phyloP scores from a whole-genome alignment of 2,113 vertebrate genomes.

The Ophiodon elongatus region DNA sequence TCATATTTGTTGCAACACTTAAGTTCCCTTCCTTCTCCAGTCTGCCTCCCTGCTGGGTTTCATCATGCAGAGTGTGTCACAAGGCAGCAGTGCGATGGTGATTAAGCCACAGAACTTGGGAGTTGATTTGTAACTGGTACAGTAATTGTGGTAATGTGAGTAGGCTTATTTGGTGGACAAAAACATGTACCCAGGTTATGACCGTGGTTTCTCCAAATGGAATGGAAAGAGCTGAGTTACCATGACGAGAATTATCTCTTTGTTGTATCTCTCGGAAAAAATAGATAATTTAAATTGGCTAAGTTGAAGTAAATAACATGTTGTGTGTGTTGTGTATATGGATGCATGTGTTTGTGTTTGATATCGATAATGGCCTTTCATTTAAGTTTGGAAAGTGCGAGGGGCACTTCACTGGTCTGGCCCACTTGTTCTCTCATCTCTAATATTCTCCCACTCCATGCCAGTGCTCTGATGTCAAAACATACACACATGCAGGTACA shows the following conservation, averaged over 20 bases:
- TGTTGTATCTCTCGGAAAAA: constrained; percentile 22
- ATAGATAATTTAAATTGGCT: constrained; percentile 23
- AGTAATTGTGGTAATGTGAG: constrained; percentile 67
- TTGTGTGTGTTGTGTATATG: not conserved
- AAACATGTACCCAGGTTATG: constrained; percentile 52
- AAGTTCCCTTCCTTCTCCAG: constrained; percentile 59
- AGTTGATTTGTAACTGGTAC: constrained; percentile 65
- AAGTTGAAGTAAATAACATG: constrained; percentile 12
- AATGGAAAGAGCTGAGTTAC: constrained; percentile 25
- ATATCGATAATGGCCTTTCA: constrained; percentile 58
- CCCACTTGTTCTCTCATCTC: constrained; percentile 69
- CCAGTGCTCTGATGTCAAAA: constrained; percentile 55
- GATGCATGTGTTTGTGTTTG: not conserved
- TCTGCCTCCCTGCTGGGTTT: constrained; percentile 79
- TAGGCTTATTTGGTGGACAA: constrained; percentile 43
- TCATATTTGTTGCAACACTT: constrained; percentile 77
- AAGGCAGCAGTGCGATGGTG: constrained; percentile 70
- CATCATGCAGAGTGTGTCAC: constrained; percentile 78
- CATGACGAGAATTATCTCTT: constrained; percentile 23
- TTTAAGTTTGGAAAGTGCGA: constrained; percentile 74
- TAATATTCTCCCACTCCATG: constrained; percentile 67
- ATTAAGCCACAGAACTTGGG: constrained; percentile 71
- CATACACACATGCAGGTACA: constrained; percentile 22
- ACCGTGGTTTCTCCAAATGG: constrained; percentile 32
- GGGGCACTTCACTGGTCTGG: constrained; percentile 46